These are phyloP conservation scores for Brachylomia viminalis DNA, from an alignment of 2,888 invertebrate species.

Conservation along the genomic window DNA sequence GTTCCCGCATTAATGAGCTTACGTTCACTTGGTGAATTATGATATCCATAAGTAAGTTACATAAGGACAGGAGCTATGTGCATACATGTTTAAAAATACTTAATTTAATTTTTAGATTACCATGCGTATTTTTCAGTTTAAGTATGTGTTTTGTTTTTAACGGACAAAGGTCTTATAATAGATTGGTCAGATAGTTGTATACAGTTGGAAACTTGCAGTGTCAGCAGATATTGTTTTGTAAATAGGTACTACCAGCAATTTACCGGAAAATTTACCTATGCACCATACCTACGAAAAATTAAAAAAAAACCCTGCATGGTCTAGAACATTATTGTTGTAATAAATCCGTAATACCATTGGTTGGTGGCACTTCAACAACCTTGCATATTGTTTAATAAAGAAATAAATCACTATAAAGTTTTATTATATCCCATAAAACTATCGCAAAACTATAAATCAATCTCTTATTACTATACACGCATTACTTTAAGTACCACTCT, in stretches of 20 bases:
- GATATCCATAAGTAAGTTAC: no score
- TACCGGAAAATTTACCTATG: not conserved
- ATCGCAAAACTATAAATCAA: constrained; percentile 25
- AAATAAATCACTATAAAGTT: constrained; percentile 17
- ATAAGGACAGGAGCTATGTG: not conserved
- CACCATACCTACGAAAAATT: not conserved
- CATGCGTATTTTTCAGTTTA: not conserved
- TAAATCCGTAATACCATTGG: not conserved
- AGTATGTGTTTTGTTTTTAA: not conserved
- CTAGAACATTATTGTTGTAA: not conserved
- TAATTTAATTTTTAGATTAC: constrained; percentile 14
- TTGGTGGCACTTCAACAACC: constrained; percentile 6
- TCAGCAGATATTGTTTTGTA: not conserved
- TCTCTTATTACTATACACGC: not conserved
- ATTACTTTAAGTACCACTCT: constrained; percentile 19
- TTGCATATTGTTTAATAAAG: constrained; percentile 10
- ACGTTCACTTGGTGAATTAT: constrained; percentile 13
- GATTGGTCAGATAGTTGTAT: not conserved
- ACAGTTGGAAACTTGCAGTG: not conserved
- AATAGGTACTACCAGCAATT: not conserved
- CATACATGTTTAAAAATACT: constrained; percentile 11
- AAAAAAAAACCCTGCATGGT: not conserved
- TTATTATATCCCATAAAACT: constrained; percentile 16
- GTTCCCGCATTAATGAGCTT: constrained; percentile 17
- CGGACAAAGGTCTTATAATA: not conserved